These are phyloP conservation scores for Sphyrna mokarran DNA, from an alignment of 2,113 vertebrate genomes.

Conservation along the genomic window DNA sequence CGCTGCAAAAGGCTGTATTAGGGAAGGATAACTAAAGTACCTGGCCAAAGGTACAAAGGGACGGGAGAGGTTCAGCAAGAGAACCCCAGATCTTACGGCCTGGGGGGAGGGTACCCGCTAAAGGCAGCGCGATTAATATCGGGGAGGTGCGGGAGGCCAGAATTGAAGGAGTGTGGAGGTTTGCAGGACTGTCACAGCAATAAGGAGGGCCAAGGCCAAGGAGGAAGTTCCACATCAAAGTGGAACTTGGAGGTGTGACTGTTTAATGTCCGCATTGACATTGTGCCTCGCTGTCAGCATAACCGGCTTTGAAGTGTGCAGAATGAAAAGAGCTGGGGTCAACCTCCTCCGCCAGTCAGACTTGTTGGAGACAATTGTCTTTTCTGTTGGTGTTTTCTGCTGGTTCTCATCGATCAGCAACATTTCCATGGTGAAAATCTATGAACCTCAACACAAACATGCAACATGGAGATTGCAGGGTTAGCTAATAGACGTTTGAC, in stretches of 20 bases:
- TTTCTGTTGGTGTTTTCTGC: neutral
- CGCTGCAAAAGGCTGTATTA: neutral
- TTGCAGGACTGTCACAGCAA: neutral
- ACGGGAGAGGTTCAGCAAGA: neutral
- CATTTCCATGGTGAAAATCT: neutral
- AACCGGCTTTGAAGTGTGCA: neutral
- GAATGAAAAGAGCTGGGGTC: neutral
- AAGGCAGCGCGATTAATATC: neutral
- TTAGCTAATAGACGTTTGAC: neutral
- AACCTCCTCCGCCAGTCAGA: neutral
- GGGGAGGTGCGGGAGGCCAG: neutral
- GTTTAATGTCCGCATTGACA: neutral
- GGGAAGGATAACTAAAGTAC: neutral
- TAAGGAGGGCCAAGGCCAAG: neutral
- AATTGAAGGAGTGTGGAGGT: neutral
- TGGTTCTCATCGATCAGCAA: neutral
- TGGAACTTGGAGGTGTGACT: neutral
- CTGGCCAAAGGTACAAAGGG: neutral
- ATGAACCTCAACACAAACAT: neutral
- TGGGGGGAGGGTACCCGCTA: rapidly evolving
- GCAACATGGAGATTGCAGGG: neutral
- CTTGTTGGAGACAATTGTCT: neutral
- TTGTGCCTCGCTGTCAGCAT: neutral
- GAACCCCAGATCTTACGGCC: neutral
- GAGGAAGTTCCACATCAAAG: neutral